Percentiles rank a stretch among this genome's conserved stretches.
phyloP scores from a whole-genome alignment of 1,140 invertebrate species.

The Lordiphosa clarofinis region DNA sequence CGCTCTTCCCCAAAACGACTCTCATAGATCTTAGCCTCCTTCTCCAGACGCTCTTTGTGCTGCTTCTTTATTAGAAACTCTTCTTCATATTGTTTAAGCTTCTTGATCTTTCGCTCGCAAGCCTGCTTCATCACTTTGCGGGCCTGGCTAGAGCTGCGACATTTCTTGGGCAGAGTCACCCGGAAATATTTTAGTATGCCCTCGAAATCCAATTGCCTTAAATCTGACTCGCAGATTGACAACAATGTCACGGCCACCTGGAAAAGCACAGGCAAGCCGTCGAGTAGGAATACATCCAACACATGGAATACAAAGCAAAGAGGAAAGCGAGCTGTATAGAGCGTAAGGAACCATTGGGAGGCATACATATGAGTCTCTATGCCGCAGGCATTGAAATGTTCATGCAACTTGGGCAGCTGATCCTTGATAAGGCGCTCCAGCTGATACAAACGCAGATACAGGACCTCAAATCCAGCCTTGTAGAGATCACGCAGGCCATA shows the following conservation, averaged over 20 bases:
- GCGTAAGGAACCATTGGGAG: constrained; percentile 99
- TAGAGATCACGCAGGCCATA: constrained; percentile 97
- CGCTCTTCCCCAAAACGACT: constrained; percentile 87
- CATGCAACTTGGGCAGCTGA: constrained; percentile 92
- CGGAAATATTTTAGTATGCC: constrained; percentile 96
- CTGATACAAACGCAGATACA: constrained; percentile 97
- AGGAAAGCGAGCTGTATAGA: constrained; percentile 99
- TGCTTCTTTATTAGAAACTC: constrained; percentile 91
- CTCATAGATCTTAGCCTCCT: constrained; percentile 82
- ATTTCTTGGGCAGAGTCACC: constrained; percentile 97
- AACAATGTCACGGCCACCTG: constrained; percentile 96
- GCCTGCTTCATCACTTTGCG: constrained; percentile 93
- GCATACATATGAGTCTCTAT: constrained; percentile 99
- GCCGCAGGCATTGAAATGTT: constrained; percentile 94
- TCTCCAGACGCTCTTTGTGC: constrained; percentile 88
- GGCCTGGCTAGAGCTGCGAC: constrained; percentile 93
- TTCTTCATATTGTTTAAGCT: constrained; percentile 96
- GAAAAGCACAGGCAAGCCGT: constrained; percentile 96
- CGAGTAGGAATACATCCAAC: constrained; percentile 95
- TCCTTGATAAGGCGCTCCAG: constrained; percentile 94
- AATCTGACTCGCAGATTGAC: constrained; percentile 94
- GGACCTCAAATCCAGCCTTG: constrained; percentile 96
- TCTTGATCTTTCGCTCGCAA: constrained; percentile 94
- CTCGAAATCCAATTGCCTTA: constrained; percentile 98
- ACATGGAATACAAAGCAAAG: constrained; percentile 98